Evolutionary conservation across 2,113 vertebrate species (phyloP).

Genomic region (Amphiprion percula): DNA sequence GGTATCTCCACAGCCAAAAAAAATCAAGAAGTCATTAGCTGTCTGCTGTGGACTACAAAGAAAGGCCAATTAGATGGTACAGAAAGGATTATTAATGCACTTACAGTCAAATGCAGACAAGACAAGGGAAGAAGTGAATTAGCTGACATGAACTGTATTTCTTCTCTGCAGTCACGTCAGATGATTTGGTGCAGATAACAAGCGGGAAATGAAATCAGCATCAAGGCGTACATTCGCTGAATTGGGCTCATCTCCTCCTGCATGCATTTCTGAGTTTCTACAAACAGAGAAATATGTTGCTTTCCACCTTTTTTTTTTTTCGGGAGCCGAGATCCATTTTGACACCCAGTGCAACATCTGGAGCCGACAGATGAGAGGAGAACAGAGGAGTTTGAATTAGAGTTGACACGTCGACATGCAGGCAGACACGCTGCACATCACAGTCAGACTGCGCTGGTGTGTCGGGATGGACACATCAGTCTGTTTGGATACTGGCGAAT

Average conservation of each 20-base stretch:
- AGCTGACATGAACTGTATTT: slow-evolving; percentile 30
- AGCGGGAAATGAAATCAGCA: slow-evolving; percentile 60
- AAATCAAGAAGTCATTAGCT: slow-evolving; percentile 68
- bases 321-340: slow-evolving; percentile 65
- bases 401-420: slow-evolving; percentile 79
- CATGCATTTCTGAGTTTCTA: slow-evolving; percentile 77
- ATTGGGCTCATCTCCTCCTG: slow-evolving; percentile 70
- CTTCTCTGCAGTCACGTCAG: slow-evolving; percentile 47
- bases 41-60: slow-evolving; percentile 66
- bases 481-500: slow-evolving; percentile 70
- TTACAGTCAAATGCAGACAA: slow-evolving; percentile 51
- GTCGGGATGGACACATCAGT: slow-evolving; percentile 74
- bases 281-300: slow-evolving; percentile 81
- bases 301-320: slow-evolving; percentile 57
- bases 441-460: slow-evolving; percentile 30
- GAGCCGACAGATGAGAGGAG: slow-evolving; percentile 79
- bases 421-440: slow-evolving; percentile 73
- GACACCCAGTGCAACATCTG: slow-evolving; percentile 81
- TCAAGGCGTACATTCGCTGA: slow-evolving; percentile 58
- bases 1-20: slow-evolving; percentile 50
- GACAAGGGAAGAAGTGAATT: slow-evolving; percentile 36
- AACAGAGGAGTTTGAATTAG: slow-evolving; percentile 80
- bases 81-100: slow-evolving; percentile 66
- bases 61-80: slow-evolving; percentile 55
- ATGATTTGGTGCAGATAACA: slow-evolving; percentile 60